Evolutionary conservation across 2,113 vertebrate genomes (phyloP).

Genomic region (Chlamydotis undulata): DNA sequence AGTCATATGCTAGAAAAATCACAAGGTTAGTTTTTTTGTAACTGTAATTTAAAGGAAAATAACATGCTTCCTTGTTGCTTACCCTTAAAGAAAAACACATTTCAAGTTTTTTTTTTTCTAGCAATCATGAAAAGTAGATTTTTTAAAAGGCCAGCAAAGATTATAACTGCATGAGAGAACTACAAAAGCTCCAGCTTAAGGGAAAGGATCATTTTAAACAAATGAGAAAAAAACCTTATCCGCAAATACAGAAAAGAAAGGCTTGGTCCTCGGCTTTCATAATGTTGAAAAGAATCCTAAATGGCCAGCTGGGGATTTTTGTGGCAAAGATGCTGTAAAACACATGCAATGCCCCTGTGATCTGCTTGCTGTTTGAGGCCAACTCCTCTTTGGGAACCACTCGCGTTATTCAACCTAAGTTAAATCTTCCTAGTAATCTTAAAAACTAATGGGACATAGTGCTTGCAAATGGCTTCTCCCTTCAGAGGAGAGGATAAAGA

Average conservation of each 20-base stretch:
- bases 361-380: neutral
- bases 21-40: neutral
- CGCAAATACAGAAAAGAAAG: neutral
- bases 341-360: neutral
- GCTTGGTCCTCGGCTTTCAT: neutral
- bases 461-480: conserved; percentile 10
- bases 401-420: fast-evolving
- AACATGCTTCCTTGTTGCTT: neutral
- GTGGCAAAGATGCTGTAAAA: neutral
- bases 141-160: neutral
- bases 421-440: neutral
- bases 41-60: neutral
- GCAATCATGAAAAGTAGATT: neutral
- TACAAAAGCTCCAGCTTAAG: neutral
- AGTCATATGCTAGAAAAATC: neutral
- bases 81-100: neutral
- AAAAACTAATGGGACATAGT: conserved; percentile 27
- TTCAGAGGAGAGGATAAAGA: neutral
- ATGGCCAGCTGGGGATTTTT: neutral
- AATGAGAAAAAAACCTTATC: neutral
- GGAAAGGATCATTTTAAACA: neutral
- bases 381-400: neutral
- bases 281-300: neutral
- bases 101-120: neutral
- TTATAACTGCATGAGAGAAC: neutral